phyloP scores from a whole-genome alignment of 2,888 invertebrate genomes.

The Hofmannophila pseudospretella region DNA sequence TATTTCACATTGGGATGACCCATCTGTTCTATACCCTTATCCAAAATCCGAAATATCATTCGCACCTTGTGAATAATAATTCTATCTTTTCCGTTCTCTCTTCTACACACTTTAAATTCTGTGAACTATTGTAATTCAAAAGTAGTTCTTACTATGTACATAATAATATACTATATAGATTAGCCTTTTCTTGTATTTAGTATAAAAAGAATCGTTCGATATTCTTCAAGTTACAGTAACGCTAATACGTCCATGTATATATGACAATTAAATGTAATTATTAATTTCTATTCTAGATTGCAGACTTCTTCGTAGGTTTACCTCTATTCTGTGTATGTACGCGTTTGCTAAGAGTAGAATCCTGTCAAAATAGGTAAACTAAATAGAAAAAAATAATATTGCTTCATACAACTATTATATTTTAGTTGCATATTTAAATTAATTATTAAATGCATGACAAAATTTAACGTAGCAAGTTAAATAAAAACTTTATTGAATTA shows the following conservation, averaged over 20 bases:
- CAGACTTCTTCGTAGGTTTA: slow-evolving; percentile 2
- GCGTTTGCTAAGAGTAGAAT: not conserved
- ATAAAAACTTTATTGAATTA: too few relatives aligned
- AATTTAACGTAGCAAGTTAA: too few relatives aligned
- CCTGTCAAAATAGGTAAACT: too few relatives aligned
- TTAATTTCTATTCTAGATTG: slow-evolving; percentile 5
- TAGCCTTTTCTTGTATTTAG: not conserved
- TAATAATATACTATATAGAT: slow-evolving; percentile 11
- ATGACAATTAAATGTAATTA: too few relatives aligned
- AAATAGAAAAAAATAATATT: too few relatives aligned
- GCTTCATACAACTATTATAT: too few relatives aligned
- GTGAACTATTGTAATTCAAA: slow-evolving; percentile 9
- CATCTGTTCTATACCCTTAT: slow-evolving; percentile 35
- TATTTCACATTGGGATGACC: slow-evolving; percentile 48
- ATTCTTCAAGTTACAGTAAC: too few relatives aligned
- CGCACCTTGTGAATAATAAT: slow-evolving; percentile 74
- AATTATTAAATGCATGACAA: too few relatives aligned
- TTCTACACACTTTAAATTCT: slow-evolving; percentile 34
- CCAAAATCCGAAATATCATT: slow-evolving; percentile 52
- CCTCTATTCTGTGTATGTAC: not conserved
- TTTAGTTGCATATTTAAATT: too few relatives aligned
- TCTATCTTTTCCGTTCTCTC: slow-evolving; percentile 53
- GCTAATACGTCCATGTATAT: too few relatives aligned
- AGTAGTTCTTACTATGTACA: slow-evolving; percentile 10
- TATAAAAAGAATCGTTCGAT: not conserved